A percentile compares a stretch with the other conserved stretches of the same genome.
These are phyloP conservation scores for Minunthozetes semirufus DNA, from an alignment of 2,888 invertebrate species.

Conservation along the genomic window DNA sequence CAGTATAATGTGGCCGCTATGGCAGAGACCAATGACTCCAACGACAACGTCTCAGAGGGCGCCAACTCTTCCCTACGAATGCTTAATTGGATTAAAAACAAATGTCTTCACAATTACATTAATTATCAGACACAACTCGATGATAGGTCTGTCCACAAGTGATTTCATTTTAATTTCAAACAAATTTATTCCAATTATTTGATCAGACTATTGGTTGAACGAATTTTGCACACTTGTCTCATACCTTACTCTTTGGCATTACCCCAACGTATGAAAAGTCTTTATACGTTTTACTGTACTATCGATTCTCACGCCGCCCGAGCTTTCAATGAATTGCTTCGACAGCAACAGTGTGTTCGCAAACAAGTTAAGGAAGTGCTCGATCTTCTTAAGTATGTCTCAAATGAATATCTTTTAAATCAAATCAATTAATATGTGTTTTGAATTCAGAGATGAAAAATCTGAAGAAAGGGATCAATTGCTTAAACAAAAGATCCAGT, in stretches of 20 bases:
- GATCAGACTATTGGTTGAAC: slow-evolving; percentile 69
- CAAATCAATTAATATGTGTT: not conserved
- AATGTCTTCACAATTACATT: slow-evolving; percentile 78
- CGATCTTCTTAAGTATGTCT: slow-evolving; percentile 60
- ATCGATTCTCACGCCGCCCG: slow-evolving; percentile 81
- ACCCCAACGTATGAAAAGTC: slow-evolving; percentile 81
- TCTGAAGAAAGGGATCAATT: slow-evolving; percentile 43
- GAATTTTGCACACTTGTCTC: slow-evolving; percentile 83
- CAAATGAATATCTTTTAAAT: not conserved
- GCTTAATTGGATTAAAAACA: slow-evolving; percentile 80
- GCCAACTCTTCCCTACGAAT: slow-evolving; percentile 35
- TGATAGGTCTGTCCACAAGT: slow-evolving; percentile 54
- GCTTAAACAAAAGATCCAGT: slow-evolving; percentile 43
- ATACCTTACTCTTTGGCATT: slow-evolving; percentile 85
- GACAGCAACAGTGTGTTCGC: slow-evolving; percentile 50
- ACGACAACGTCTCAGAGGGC: slow-evolving; percentile 5
- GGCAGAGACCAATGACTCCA: not conserved
- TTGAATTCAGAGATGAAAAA: slow-evolving; percentile 38
- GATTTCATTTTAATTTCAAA: too few relatives aligned
- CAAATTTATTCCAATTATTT: not conserved
- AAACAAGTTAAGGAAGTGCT: slow-evolving; percentile 70
- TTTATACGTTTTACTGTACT: slow-evolving; percentile 83
- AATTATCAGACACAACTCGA: slow-evolving; percentile 70
- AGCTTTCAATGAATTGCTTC: slow-evolving; percentile 84
- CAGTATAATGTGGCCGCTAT: slow-evolving; percentile 51